Evolutionary conservation across 30 jellyfish, hydroid and myxozoan genomes (phyloP).

Genomic region (Thelohanellus kitauei): DNA sequence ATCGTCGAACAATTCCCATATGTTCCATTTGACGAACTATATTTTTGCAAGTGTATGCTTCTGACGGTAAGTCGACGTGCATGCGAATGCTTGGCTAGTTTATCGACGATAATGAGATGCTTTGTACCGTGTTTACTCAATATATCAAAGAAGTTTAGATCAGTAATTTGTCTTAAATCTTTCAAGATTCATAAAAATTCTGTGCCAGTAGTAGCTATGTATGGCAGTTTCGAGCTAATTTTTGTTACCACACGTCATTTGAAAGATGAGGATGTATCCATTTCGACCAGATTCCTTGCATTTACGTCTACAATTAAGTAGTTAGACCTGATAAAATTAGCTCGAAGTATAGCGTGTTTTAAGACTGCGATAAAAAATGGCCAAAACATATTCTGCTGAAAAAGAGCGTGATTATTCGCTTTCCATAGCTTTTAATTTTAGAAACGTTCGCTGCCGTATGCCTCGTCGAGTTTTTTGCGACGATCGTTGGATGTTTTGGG

Average conservation of each 20-base stretch:
- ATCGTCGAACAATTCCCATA: not conserved
- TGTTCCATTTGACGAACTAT: not conserved
- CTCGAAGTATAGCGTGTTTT: constrained; percentile 1
- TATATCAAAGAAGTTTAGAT: too few species aligned
- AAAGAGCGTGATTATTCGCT: not conserved
- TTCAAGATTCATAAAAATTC: too few species aligned
- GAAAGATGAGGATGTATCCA: not conserved
- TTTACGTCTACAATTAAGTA: not conserved
- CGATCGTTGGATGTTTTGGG: constrained; percentile 1
- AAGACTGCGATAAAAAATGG: constrained; percentile 1
- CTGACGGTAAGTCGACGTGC: too few species aligned
- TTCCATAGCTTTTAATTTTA: constrained; percentile 2
- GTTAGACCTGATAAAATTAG: constrained; percentile 2
- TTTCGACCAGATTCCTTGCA: constrained; percentile 1
- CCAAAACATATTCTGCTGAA: constrained; percentile 6
- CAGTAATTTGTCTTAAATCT: too few species aligned
- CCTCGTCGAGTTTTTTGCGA: not conserved
- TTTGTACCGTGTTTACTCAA: too few species aligned
- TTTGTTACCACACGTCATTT: not conserved
- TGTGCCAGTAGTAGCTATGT: too few species aligned
- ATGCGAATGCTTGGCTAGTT: too few species aligned
- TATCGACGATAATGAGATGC: too few species aligned
- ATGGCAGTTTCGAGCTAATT: too few species aligned
- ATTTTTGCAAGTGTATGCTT: not conserved
- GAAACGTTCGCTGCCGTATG: constrained; percentile 5